A percentile compares a stretch with the other conserved stretches of the same genome.
These are phyloP conservation scores for Neoaliturus tenellus DNA, from an alignment of 2,888 invertebrate genomes.

Conservation along the genomic window DNA sequence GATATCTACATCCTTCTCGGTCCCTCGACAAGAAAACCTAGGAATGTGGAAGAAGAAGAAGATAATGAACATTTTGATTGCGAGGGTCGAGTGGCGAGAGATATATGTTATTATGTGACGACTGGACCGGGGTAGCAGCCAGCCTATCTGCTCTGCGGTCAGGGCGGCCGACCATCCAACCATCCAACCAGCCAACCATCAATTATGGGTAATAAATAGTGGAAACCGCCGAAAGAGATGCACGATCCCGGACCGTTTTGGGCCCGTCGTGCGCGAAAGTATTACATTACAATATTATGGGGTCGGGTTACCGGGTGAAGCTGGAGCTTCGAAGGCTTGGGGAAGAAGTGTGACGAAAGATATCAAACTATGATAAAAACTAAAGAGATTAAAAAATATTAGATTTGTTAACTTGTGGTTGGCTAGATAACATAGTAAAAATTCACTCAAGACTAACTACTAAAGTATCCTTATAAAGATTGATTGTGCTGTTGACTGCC, in stretches of 20 bases:
- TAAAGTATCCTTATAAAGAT: too few species aligned
- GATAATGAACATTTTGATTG: slow-evolving; percentile 27
- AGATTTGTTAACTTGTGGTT: too few species aligned
- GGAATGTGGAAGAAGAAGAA: not conserved
- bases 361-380: too few species aligned
- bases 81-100: not conserved
- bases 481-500: too few species aligned
- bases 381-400: too few species aligned
- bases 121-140: not conserved
- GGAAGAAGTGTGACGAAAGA: too few species aligned
- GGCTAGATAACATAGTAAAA: too few species aligned
- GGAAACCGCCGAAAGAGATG: slow-evolving; percentile 43
- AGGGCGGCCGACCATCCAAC: not conserved
- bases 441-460: too few species aligned
- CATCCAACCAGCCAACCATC: slow-evolving; percentile 11
- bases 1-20: too few species aligned
- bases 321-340: too few species aligned
- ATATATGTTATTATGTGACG: not conserved
- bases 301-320: not conserved
- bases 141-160: not conserved
- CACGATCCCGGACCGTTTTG: slow-evolving; percentile 12
- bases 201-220: slow-evolving; percentile 38
- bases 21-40: too few species aligned
- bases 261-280: slow-evolving; percentile 12
- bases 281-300: not conserved